phyloP scores from a whole-genome alignment of 35 echinoderm and acorn worm species.

The Patiria miniata region DNA sequence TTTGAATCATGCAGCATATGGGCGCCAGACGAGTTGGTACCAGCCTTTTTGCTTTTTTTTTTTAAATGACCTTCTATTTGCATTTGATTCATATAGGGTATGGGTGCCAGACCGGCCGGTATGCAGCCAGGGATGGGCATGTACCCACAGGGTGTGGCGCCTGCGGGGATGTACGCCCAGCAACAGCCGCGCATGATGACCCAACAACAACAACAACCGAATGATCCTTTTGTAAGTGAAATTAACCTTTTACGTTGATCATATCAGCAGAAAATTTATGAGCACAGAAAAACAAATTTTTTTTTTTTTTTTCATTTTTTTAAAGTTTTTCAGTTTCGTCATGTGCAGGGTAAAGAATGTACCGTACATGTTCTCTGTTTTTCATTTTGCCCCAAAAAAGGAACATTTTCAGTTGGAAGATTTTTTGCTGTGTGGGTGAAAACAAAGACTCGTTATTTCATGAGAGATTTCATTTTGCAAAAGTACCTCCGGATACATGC shows the following conservation, averaged over 20 bases:
- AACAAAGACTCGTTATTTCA: too few relatives aligned
- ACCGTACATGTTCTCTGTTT: background rate
- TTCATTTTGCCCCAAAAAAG: background rate
- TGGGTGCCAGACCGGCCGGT: background rate
- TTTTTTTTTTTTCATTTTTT: background rate
- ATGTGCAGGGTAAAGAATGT: background rate
- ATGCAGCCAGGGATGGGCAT: slow-evolving; percentile 16
- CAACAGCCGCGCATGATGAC: background rate
- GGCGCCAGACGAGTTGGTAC: background rate
- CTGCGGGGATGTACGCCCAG: background rate
- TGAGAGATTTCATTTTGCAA: too few relatives aligned
- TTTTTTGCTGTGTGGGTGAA: background rate
- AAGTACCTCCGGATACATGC: too few relatives aligned
- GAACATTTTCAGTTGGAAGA: background rate
- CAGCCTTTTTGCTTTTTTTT: background rate
- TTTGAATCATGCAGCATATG: too few relatives aligned
- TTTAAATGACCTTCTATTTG: background rate
- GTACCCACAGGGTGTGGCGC: background rate
- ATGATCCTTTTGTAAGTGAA: background rate
- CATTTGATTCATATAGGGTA: background rate
- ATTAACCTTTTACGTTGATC: too few relatives aligned
- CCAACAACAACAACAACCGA: slow-evolving; percentile 3
- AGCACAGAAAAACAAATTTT: too few relatives aligned
- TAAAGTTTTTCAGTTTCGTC: background rate
- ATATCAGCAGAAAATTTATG: too few relatives aligned